phyloP scores from a whole-genome alignment of 2,797 vertebrate genomes.

The Pagetopsis macropterus region DNA sequence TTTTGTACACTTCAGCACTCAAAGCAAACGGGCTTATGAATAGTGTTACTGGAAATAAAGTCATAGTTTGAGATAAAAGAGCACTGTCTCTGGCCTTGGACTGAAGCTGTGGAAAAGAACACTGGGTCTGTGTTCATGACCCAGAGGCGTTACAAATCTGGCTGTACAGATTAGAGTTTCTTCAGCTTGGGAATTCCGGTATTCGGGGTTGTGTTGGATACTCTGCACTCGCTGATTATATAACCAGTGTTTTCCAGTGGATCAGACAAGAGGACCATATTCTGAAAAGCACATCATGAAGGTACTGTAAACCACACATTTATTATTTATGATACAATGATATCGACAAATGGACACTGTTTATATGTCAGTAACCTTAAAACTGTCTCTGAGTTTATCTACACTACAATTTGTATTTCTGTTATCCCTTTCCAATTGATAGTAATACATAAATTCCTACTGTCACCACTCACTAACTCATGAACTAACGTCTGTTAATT shows the following conservation, averaged over 20 bases:
- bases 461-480: too few relatives aligned
- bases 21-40: not conserved
- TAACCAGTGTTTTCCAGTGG: slow-evolving; percentile 2
- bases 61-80: not conserved
- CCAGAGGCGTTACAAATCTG: not conserved
- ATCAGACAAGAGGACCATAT: slow-evolving; percentile 19
- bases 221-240: slow-evolving; percentile 52
- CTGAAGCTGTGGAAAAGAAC: slow-evolving; percentile 8
- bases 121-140: slow-evolving; percentile 3
- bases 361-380: not conserved
- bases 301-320: slow-evolving; percentile 58
- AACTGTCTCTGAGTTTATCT: too few relatives aligned
- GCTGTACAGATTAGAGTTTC: slow-evolving; percentile 22
- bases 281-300: slow-evolving; percentile 63
- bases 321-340: not conserved
- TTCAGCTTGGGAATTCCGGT: slow-evolving; percentile 62
- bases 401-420: too few relatives aligned
- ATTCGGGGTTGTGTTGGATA: slow-evolving; percentile 43
- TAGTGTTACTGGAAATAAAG: slow-evolving; percentile 16
- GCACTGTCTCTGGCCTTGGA: not conserved
- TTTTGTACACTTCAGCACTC: not conserved
- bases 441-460: too few relatives aligned
- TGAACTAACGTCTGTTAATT: too few relatives aligned
- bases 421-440: too few relatives aligned
- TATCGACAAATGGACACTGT: not conserved